Evolutionary conservation across 2,113 vertebrate genomes (phyloP), one percentile per base, ranked within the genome.

Genomic region (Pao palembangensis): DNA sequence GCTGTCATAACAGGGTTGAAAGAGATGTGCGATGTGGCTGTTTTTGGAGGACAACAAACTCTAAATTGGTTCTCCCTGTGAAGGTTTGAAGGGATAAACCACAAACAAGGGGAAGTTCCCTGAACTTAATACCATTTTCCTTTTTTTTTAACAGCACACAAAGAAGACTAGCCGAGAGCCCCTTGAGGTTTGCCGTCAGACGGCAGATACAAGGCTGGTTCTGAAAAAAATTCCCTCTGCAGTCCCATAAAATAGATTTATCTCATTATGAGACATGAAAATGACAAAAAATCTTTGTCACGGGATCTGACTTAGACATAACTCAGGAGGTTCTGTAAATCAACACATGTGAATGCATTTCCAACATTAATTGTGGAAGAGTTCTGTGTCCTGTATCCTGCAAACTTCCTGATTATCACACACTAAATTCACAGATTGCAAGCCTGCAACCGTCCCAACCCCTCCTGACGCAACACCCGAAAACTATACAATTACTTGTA

Each of bases 351-450:
- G 8, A 12, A 38, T 38, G 34, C 15, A 49, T 64, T 58, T 59
- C 2, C 28, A 62, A 10, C 11, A 8, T 50, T 41, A 17, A 38
- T 38, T 38, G 34, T 12, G 7, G 16, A 46, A 46, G 44, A 46
- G n/a, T 18, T 52, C 20, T 38, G 28, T 60, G 53, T 21, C 65
- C 75, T 51, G 63, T 12, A 71, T 69, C 53, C 56, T 42, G 20
- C 53, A 66, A 50, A 23, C 14, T 28, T 60, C 20, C 16, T 73
- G 64, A 76, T 80, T 76, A 76, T 61, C 23, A 64, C 69, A 68
- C 10, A 83, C 3, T 51, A 55, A 58, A 55, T 52, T 46, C 49
- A 71, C 42, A 59, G 51, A 59, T 61, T 50, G 51, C 0, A 6
- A 51, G 49, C 19, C 53, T 44, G 53, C 21, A 51, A 52, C 41